A percentile compares a stretch with the other conserved stretches of the same genome.
These are phyloP conservation scores for Hirundichthys speculiger DNA, from an alignment of 2,113 vertebrate species.

Conservation along the genomic window DNA sequence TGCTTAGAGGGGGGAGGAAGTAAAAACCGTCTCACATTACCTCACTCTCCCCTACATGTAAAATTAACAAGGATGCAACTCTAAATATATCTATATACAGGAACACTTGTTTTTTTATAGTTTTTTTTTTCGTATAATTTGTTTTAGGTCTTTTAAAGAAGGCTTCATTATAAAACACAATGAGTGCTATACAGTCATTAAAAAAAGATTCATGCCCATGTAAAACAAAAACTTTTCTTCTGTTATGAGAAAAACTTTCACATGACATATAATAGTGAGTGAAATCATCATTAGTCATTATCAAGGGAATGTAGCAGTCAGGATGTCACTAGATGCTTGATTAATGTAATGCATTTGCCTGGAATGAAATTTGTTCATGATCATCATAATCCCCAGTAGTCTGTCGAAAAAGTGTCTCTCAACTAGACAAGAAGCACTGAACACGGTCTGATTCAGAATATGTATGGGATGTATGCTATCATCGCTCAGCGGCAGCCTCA, in stretches of 20 bases:
- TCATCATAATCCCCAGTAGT: background rate
- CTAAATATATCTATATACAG: background rate
- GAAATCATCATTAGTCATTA: constrained; percentile 1
- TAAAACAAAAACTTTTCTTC: background rate
- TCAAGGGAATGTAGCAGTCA: background rate
- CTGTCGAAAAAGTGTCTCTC: constrained; percentile 11
- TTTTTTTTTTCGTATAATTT: background rate
- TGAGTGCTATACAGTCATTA: background rate
- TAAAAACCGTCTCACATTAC: too few species aligned
- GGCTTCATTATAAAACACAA: background rate
- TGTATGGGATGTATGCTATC: constrained; percentile 19
- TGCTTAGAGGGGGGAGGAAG: too few species aligned
- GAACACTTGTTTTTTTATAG: background rate
- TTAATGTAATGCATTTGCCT: constrained; percentile 9
- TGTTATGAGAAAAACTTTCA: background rate
- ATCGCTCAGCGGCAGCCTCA: constrained; percentile 42
- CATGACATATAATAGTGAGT: background rate
- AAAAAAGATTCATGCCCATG: background rate
- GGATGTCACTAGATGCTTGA: background rate
- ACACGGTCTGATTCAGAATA: constrained; percentile 33
- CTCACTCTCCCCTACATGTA: too few species aligned
- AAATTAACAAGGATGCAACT: too few species aligned
- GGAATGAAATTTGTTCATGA: constrained; percentile 11
- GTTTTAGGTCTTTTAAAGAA: background rate
- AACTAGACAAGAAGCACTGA: constrained; percentile 10